These are phyloP conservation scores for Castor canadensis DNA, from an alignment of 2,113 vertebrate species.

Conservation along the genomic window DNA sequence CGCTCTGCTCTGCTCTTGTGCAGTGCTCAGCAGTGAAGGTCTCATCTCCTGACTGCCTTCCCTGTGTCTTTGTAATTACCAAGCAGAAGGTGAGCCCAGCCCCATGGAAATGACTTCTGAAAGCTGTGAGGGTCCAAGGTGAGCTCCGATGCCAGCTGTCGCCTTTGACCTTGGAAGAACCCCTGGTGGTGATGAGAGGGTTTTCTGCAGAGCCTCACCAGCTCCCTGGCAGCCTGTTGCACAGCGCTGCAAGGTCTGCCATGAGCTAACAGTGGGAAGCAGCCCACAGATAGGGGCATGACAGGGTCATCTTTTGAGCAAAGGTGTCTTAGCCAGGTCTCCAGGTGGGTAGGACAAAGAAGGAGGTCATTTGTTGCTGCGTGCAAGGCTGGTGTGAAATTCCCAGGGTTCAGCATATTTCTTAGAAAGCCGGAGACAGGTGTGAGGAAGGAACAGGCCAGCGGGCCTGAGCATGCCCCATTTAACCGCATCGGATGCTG, in stretches of 20 bases:
- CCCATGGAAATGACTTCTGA: accelerated
- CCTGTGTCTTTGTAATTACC: background rate
- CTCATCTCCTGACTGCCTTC: background rate
- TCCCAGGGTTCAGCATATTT: background rate
- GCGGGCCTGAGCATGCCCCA: background rate
- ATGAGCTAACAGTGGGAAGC: accelerated
- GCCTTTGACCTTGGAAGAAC: slow-evolving; percentile 28
- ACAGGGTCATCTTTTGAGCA: background rate
- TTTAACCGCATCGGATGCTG: background rate
- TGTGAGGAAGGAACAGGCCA: background rate
- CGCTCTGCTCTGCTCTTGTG: accelerated
- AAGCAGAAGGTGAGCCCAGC: background rate
- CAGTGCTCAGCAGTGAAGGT: background rate
- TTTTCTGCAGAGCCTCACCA: accelerated
- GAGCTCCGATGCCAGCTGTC: background rate
- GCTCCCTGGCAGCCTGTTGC: background rate
- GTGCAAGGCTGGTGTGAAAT: background rate
- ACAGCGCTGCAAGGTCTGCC: accelerated
- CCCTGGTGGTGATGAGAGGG: background rate
- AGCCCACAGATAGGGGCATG: too few species aligned
- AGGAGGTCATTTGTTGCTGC: background rate
- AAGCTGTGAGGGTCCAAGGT: background rate
- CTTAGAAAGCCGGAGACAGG: background rate
- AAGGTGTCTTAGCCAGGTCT: background rate
- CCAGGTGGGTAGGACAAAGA: too few species aligned